Evolutionary conservation across 2,113 vertebrate species (phyloP).

Genomic region (Pachycephala philippinensis): DNA sequence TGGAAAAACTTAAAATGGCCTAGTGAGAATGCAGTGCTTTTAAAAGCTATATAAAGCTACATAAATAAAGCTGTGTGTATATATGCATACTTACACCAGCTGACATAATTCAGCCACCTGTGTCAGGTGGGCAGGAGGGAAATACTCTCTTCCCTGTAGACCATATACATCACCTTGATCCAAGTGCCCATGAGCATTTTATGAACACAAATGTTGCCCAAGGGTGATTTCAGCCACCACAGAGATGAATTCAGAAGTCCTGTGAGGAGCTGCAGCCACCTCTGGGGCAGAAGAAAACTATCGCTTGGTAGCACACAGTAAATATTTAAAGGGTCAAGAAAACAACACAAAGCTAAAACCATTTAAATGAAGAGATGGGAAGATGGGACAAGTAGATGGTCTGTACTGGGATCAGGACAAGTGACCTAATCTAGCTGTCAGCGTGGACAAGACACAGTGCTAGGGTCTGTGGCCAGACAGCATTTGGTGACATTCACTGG

Average conservation of each 20-base stretch:
- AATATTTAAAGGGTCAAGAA: background rate
- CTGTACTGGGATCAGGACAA: background rate
- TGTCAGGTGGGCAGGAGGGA: background rate
- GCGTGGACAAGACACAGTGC: rapidly evolving
- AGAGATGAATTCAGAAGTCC: too few species aligned
- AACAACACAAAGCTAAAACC: background rate
- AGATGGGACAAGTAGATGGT: background rate
- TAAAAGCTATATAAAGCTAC: background rate
- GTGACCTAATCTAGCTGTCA: background rate
- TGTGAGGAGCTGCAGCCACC: background rate
- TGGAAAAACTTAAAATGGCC: background rate
- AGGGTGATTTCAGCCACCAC: background rate
- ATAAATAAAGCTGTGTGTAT: background rate
- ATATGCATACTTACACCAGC: background rate
- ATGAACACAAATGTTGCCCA: background rate
- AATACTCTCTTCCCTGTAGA: background rate
- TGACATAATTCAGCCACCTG: background rate
- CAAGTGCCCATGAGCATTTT: background rate
- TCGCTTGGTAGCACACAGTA: background rate
- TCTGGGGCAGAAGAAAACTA: background rate
- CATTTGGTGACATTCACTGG: background rate
- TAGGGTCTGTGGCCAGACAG: background rate
- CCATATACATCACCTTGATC: background rate
- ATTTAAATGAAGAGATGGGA: background rate
- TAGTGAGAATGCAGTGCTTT: background rate